Conservation (phyloP, 2,113 vertebrate genomes). For the Panthera tigris region DNA sequence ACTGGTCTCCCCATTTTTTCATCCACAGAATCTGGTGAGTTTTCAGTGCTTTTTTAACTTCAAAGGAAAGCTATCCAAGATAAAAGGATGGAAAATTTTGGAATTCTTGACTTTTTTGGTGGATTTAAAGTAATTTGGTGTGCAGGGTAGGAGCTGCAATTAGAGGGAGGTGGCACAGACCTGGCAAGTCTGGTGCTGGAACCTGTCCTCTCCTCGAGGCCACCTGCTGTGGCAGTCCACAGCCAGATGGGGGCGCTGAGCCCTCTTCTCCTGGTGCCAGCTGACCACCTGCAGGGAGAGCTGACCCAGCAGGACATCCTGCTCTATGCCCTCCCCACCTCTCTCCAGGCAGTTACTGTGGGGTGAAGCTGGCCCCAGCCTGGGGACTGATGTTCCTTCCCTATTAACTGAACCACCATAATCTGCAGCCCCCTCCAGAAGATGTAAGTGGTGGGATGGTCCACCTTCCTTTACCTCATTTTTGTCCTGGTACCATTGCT, state of each 20-base stretch:
- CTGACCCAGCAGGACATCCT: background rate
- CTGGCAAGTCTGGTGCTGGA: accelerated
- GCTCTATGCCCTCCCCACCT: background rate
- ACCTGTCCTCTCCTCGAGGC: background rate
- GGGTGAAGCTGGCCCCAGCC: background rate
- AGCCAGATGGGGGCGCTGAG: background rate
- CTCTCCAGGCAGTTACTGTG: background rate
- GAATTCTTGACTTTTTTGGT: background rate
- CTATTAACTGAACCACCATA: accelerated
- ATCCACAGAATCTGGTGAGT: too few species aligned
- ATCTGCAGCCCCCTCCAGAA: background rate
- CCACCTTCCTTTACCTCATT: background rate
- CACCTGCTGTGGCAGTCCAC: background rate
- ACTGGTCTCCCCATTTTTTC: too few species aligned
- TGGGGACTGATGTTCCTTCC: background rate
- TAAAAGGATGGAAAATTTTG: background rate
- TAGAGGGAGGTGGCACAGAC: accelerated
- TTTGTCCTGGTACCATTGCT: background rate
- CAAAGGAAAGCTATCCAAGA: background rate
- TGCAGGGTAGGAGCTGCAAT: background rate
- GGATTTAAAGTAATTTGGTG: background rate
- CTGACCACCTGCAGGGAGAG: background rate
- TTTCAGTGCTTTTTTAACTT: background rate
- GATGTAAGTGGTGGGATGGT: background rate
- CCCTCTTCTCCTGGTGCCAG: accelerated